Evolutionary conservation across 2,113 vertebrate species (phyloP).

Genomic region (Phylloscopus trochilus): DNA sequence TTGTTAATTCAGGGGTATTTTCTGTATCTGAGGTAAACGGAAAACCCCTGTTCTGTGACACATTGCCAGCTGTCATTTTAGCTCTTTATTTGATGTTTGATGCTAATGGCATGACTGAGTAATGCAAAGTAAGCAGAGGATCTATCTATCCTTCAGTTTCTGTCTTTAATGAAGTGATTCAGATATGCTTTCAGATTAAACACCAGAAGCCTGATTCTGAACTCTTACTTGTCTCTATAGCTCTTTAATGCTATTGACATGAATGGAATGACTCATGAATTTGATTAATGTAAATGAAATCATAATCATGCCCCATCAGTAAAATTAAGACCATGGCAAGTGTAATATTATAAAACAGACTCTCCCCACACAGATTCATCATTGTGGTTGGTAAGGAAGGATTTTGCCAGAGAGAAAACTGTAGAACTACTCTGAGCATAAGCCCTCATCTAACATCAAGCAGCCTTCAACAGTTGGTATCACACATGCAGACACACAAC

Average conservation of each 20-base stretch:
- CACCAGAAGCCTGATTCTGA: not conserved
- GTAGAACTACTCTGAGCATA: slow-evolving; percentile 15
- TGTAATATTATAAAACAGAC: not conserved
- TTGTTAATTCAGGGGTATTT: not conserved
- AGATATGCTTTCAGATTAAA: slow-evolving; percentile 12
- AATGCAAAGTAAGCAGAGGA: slow-evolving; percentile 22
- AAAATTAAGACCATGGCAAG: not conserved
- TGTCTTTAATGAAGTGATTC: slow-evolving; percentile 13
- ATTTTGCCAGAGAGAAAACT: not conserved
- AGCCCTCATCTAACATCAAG: slow-evolving; percentile 23
- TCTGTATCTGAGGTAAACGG: not conserved
- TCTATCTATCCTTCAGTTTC: not conserved
- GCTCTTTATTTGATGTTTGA: slow-evolving; percentile 18
- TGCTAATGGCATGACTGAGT: slow-evolving; percentile 18
- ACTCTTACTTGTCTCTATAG: not conserved
- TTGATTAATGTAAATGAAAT: slow-evolving; percentile 35
- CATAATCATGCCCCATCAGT: not conserved
- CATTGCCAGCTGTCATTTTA: not conserved
- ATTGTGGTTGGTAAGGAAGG: not conserved
- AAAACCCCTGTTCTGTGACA: not conserved
- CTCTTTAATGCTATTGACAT: slow-evolving; percentile 12
- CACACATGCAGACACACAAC: slow-evolving; percentile 37
- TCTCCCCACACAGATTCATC: not conserved
- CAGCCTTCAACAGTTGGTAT: slow-evolving; percentile 41
- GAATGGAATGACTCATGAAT: slow-evolving; percentile 20